Evolutionary conservation across 2,797 vertebrate species (phyloP), one percentile per base, ranked within the genome.

Genomic region (Eulemur coronatus): DNA sequence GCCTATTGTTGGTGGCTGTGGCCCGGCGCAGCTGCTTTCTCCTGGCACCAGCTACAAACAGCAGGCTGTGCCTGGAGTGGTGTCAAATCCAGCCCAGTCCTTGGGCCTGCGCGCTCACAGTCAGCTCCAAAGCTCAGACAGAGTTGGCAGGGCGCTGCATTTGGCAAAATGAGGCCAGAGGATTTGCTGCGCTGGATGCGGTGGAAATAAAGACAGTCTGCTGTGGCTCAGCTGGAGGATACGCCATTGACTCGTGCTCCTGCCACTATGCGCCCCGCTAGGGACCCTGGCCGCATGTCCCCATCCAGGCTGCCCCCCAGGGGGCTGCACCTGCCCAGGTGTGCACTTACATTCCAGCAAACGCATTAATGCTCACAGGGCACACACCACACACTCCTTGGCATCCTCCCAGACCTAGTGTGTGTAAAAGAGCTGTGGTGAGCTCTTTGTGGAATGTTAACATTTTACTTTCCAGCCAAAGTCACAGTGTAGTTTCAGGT

Each of bases 221-320:
- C 9, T 0, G 4, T 0, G 3, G 59, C 33, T 52, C 57, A 2
- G 70, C 10, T 52, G 57, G 6, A 8, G 20, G 46, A 4, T 2
- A 0, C 0, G 0, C 2, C 2, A 13, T 48, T 0, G 15, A 6
- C 15, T 20, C 5, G 0, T 1, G 41, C 70, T 57, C 50, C 76
- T 0, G 48, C 26, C 6, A 35, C 10, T 1, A 3, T 0, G 0
- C 0, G 1, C 18, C 0, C 9, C 0, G 15, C 4, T n/a, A 1
- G 38, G 48, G 38, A 28, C 2, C 9, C 75, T 1, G 15, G 15
- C 38, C 5, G 2, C 22, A 3, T 7, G 0, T 6, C 28, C 30
- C 38, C 26, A 11, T 59, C 33, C 5, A 1, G 3, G 1, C 22
- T 46, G 33, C n/a, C 50, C 0, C 0, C 33, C 2, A 0, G 0